Evolutionary conservation across 2,797 vertebrate species (phyloP).

Genomic region (Anguilla megastoma): DNA sequence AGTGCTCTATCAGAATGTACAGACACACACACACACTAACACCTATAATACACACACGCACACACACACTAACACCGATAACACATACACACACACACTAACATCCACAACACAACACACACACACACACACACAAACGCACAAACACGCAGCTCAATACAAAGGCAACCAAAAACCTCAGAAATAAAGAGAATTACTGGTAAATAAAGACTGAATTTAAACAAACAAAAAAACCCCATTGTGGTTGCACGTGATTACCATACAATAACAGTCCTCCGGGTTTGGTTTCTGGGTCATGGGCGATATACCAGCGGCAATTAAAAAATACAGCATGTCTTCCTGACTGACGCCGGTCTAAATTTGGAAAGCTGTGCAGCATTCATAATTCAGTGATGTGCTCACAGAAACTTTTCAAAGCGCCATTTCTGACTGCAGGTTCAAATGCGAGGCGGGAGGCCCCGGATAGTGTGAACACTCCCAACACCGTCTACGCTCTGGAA

Average conservation of each 20-base stretch:
- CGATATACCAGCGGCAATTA: neutral
- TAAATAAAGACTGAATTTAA: neutral
- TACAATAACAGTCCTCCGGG: neutral
- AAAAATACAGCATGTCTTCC: conserved; percentile 1
- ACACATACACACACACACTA: neutral
- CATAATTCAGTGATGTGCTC: conserved; percentile 7
- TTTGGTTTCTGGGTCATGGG: neutral
- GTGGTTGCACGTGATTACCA: conserved; percentile 23
- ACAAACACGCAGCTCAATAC: neutral
- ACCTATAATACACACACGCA: neutral
- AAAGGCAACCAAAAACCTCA: neutral
- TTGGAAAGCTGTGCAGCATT: conserved; percentile 13
- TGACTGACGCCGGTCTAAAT: neutral
- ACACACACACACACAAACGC: neutral
- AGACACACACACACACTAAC: neutral
- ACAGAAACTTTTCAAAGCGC: conserved; percentile 8
- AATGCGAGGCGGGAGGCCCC: neutral
- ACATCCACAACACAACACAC: neutral
- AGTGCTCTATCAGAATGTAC: neutral
- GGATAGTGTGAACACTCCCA: neutral
- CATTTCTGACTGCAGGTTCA: neutral
- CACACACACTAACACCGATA: neutral
- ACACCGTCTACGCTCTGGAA: neutral
- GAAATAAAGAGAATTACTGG: neutral
- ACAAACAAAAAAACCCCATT: too few relatives aligned